Percentiles rank a stretch among this genome's conserved stretches.
phyloP scores from a whole-genome alignment of 2,113 vertebrate species.

The Lepus europaeus region DNA sequence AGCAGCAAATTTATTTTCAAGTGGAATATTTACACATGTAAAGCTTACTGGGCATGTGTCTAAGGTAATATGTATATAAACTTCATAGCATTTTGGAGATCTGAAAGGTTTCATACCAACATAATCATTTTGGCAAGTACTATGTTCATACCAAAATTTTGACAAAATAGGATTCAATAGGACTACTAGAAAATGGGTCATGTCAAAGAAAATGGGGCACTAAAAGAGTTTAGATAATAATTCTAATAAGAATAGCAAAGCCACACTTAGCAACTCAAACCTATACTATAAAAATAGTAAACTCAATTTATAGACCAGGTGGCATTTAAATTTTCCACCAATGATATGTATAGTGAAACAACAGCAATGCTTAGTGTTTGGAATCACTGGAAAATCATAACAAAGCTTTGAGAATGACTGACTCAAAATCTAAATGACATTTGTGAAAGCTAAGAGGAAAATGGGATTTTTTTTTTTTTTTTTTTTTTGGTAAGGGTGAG shows the following conservation, averaged over 20 bases:
- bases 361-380: neutral
- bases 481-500: too few species aligned
- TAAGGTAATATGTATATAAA: neutral
- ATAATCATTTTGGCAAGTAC: neutral
- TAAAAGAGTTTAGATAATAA: too few species aligned
- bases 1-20: slow-evolving; percentile 53
- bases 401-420: neutral
- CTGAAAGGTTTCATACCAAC: slow-evolving; percentile 23
- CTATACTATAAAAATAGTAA: neutral
- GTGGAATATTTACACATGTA: slow-evolving; percentile 25
- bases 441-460: slow-evolving; percentile 5
- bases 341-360: slow-evolving; percentile 23
- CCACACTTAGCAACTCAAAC: neutral
- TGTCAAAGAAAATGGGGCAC: neutral
- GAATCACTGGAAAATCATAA: slow-evolving; percentile 5
- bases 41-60: neutral
- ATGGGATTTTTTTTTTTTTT: neutral
- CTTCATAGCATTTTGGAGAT: neutral
- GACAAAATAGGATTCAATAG: neutral
- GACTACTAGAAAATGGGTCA: slow-evolving; percentile 9
- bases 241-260: neutral
- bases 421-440: slow-evolving; percentile 53
- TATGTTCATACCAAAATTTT: neutral
- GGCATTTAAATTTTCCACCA: slow-evolving; percentile 8
- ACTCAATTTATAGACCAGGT: slow-evolving; percentile 28